Base-by-base conservation (phyloP, 2,113 vertebrate species). In the Anarrhichthys ocellatus region DNA sequence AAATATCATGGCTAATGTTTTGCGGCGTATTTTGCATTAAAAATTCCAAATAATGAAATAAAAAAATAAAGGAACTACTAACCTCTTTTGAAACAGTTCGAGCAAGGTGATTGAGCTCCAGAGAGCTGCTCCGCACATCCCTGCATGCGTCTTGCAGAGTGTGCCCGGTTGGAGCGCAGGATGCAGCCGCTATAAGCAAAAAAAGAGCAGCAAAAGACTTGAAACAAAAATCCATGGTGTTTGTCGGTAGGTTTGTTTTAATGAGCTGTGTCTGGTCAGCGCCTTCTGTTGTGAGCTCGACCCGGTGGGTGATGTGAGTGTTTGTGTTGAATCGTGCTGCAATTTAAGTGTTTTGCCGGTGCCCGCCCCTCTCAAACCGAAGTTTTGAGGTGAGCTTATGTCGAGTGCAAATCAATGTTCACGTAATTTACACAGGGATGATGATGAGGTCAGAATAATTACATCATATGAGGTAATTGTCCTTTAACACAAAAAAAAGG, bases 101-200 rank as follows among this genome's bases (percentile, higher is more conserved):
- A 4, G 91, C 90, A 0, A 82, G 8, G 4, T 22, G n/a, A 7
- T 92, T 93, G 0, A 95, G 66, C 17, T 18, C 24, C 40, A 83
- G 2, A 0, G 91, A 88, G 22, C 81, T 88, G 18, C 0, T n/a
- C 14, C 9, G 38, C 0, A 88, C 64, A 0, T 27, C 73, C 1
- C 0, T 7, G 1, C 92, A 94, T 0, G 24, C 29, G 1, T 84
- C 73, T 0, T 64, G 77, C 22, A 2, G 14, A 17, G 15, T 1
- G 10, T 0, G 9, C 0, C 4, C 61, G 32, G 59, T 2, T 0
- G 94, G 94, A 40, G 89, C 89, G 34, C 82, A 74, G 2, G 15
- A 58, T 1, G 70, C 56, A 1, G 66, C 11, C 0, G 67, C 0
- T 0, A 88, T n/a, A 5, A 88, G 27, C 17, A 73, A 0, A 7